phyloP scores from a whole-genome alignment of 2,113 vertebrate genomes.

The Pangasianodon gigas region DNA sequence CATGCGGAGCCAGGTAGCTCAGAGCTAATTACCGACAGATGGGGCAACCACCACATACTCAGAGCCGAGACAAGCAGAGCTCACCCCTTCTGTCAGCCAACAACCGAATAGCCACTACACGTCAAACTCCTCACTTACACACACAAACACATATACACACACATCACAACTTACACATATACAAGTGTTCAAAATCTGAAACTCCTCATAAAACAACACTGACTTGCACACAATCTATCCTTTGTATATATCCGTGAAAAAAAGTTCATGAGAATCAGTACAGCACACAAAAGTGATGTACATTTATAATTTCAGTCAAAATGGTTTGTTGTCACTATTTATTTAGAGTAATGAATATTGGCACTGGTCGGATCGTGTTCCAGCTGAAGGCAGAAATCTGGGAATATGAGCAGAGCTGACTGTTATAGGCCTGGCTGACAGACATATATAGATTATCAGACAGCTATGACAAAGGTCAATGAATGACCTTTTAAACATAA shows the following conservation, averaged over 20 bases:
- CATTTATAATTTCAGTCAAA: neutral
- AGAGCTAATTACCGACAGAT: conserved; percentile 77
- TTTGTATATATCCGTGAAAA: too few species aligned
- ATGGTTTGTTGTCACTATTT: neutral
- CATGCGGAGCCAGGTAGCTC: conserved; percentile 60
- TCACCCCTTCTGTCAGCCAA: conserved; percentile 70
- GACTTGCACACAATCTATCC: neutral
- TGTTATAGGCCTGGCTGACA: conserved; percentile 18
- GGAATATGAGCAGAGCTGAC: conserved; percentile 32
- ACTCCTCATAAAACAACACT: neutral
- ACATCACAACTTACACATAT: neutral
- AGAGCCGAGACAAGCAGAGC: conserved; percentile 63
- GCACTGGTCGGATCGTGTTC: conserved; percentile 42
- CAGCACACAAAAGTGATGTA: neutral
- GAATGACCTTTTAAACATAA: conserved; percentile 53
- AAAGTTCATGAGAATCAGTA: neutral
- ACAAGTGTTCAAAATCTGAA: neutral
- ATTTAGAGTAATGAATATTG: conserved; percentile 38
- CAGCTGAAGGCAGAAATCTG: conserved; percentile 43
- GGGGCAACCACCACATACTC: conserved; percentile 71
- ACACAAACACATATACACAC: conserved; percentile 8
- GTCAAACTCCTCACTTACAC: conserved; percentile 26
- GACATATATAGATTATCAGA: conserved; percentile 47
- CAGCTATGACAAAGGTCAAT: conserved; percentile 52
- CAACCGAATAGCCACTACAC: conserved; percentile 58